phyloP scores from a whole-genome alignment of 1,140 invertebrate genomes.

The Diuraphis noxia region DNA sequence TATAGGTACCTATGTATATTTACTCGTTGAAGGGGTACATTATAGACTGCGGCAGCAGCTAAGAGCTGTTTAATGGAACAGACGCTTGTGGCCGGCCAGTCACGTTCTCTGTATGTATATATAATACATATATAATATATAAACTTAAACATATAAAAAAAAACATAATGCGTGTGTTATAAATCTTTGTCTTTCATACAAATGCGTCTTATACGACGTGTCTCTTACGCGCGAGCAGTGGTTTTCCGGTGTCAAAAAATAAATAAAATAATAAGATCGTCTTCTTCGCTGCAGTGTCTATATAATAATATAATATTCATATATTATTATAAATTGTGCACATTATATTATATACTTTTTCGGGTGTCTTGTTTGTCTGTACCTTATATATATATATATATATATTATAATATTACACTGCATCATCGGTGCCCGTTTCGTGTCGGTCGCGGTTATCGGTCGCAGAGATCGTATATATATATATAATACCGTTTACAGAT shows the following conservation, averaged over 20 bases:
- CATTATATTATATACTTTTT: neutral
- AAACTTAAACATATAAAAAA: constrained; percentile 22
- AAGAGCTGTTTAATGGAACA: constrained; percentile 50
- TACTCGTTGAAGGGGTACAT: neutral
- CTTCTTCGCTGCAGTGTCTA: neutral
- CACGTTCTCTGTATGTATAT: constrained; percentile 28
- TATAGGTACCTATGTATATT: neutral
- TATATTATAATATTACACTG: too few species aligned
- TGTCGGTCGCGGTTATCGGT: neutral
- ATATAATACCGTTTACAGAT: neutral
- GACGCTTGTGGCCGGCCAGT: constrained; percentile 16
- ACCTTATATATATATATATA: too few species aligned
- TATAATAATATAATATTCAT: neutral
- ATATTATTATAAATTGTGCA: neutral
- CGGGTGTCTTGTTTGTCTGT: neutral
- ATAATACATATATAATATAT: neutral
- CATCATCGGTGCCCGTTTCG: neutral
- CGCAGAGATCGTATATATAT: neutral
- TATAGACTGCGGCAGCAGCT: neutral
- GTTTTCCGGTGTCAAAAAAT: neutral
- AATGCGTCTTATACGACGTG: neutral
- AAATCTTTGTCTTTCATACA: neutral
- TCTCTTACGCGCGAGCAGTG: neutral
- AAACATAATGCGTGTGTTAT: neutral
- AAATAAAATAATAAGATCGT: constrained; percentile 7